A percentile compares a stretch with the other conserved stretches of the same genome.
phyloP scores from a whole-genome alignment of 2,888 invertebrate species.

The Xanthorhoe spadicearia region DNA sequence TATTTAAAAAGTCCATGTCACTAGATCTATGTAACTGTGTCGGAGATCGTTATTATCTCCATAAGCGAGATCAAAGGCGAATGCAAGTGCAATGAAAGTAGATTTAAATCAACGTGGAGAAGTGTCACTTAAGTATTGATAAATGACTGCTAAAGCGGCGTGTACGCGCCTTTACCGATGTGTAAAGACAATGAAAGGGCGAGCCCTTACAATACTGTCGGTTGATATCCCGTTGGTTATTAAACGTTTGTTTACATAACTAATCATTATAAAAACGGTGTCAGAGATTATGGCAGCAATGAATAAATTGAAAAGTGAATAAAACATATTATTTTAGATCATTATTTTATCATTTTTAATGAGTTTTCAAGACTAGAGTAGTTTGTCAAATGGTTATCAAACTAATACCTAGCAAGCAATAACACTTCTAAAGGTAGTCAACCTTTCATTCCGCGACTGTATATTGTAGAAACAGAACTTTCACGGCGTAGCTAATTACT shows the following conservation, averaged over 20 bases:
- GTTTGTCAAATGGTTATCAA: too few relatives aligned
- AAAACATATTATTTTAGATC: too few relatives aligned
- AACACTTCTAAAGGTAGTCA: too few relatives aligned
- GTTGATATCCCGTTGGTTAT: not conserved
- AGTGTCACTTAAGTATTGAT: not conserved
- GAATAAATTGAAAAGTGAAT: too few relatives aligned
- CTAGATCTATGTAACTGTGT: not conserved
- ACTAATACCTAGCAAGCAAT: too few relatives aligned
- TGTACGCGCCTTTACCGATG: not conserved
- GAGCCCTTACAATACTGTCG: not conserved
- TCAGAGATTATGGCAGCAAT: too few relatives aligned
- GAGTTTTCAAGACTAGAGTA: too few relatives aligned
- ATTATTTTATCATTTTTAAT: too few relatives aligned
- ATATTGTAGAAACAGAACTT: slow-evolving; percentile 28
- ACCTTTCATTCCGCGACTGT: too few relatives aligned
- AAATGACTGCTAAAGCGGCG: not conserved
- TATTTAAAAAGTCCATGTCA: too few relatives aligned
- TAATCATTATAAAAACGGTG: too few relatives aligned
- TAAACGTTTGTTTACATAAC: not conserved
- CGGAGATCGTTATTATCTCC: not conserved
- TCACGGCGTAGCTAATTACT: slow-evolving; percentile 27
- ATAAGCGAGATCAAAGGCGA: not conserved
- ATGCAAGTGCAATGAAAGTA: not conserved
- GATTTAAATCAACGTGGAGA: not conserved
- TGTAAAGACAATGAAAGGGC: not conserved